These are phyloP conservation scores for Urocitellus parryii DNA, from an alignment of 2,113 vertebrate species.

Conservation along the genomic window DNA sequence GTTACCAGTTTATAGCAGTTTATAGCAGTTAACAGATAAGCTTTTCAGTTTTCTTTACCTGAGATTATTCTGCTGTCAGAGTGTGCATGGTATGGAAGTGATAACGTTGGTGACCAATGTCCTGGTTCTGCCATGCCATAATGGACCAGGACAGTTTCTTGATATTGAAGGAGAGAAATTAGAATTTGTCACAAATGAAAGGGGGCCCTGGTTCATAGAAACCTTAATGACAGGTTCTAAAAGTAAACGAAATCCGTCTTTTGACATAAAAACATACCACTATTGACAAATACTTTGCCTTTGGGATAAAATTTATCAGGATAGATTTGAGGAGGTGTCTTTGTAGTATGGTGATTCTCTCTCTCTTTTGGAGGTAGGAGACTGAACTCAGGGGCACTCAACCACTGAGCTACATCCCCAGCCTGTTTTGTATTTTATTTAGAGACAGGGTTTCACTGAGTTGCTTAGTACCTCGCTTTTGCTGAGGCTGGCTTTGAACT, in stretches of 20 bases:
- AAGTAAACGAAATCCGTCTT: not conserved
- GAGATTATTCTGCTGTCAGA: not conserved
- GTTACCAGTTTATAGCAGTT: conserved; percentile 13
- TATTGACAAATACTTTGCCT: not conserved
- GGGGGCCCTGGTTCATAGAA: not conserved
- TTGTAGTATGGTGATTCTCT: not conserved
- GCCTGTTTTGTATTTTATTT: too few species aligned
- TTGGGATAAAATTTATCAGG: not conserved
- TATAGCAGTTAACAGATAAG: not conserved
- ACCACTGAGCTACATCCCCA: too few species aligned
- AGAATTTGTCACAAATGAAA: not conserved
- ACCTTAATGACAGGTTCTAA: not conserved
- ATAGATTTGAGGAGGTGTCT: not conserved
- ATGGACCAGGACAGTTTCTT: not conserved
- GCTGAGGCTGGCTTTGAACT: too few species aligned
- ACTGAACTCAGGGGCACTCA: too few species aligned
- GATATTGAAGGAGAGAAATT: conserved; percentile 1
- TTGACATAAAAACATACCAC: not conserved
- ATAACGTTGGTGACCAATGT: not conserved
- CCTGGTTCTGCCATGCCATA: not conserved
- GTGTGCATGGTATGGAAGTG: not conserved
- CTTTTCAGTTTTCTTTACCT: conserved; percentile 7
- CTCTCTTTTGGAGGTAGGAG: too few species aligned
- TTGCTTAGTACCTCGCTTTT: too few species aligned
- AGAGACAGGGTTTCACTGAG: too few species aligned